Conservation (phyloP, 1,140 invertebrate species). For the Drosophila sulfurigaster region DNA sequence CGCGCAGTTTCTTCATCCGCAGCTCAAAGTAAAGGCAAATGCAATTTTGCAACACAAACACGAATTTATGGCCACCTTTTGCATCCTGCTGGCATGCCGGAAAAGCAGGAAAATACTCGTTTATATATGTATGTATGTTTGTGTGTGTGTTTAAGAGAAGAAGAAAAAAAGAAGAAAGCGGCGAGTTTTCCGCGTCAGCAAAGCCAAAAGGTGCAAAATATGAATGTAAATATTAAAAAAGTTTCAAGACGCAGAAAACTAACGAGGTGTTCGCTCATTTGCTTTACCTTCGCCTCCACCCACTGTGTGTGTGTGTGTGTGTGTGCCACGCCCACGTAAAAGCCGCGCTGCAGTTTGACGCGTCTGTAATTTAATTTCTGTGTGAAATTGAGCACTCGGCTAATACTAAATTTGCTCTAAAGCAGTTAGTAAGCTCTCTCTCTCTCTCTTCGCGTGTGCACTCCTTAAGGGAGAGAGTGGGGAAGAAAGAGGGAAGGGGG, state of each 20-base stretch:
- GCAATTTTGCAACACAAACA: constrained; percentile 82
- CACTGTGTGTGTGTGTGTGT: too few species aligned
- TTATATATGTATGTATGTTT: constrained; percentile 20
- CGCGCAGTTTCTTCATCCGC: constrained; percentile 42
- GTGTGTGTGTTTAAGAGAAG: constrained; percentile 35
- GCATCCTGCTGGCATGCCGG: constrained; percentile 24
- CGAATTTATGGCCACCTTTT: constrained; percentile 72
- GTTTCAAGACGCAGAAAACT: constrained; percentile 76
- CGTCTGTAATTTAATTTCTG: constrained; percentile 76
- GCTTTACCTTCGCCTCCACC: constrained; percentile 25
- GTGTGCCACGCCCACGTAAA: not conserved
- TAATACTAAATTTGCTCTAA: constrained; percentile 81
- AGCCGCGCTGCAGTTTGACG: constrained; percentile 51
- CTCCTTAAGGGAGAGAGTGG: not conserved
- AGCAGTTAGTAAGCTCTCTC: constrained; percentile 64
- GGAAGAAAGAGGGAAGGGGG: not conserved
- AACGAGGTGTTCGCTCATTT: constrained; percentile 81
- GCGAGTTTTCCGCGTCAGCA: constrained; percentile 28
- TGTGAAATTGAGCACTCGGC: constrained; percentile 80
- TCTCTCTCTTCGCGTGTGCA: not conserved
- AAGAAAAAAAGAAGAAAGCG: constrained; percentile 40
- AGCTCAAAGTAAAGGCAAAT: constrained; percentile 78
- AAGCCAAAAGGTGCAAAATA: constrained; percentile 79
- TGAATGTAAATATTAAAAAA: constrained; percentile 84
- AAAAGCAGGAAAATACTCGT: constrained; percentile 40